Conservation (phyloP, 2,888 invertebrate genomes). For the Phania funesta region DNA sequence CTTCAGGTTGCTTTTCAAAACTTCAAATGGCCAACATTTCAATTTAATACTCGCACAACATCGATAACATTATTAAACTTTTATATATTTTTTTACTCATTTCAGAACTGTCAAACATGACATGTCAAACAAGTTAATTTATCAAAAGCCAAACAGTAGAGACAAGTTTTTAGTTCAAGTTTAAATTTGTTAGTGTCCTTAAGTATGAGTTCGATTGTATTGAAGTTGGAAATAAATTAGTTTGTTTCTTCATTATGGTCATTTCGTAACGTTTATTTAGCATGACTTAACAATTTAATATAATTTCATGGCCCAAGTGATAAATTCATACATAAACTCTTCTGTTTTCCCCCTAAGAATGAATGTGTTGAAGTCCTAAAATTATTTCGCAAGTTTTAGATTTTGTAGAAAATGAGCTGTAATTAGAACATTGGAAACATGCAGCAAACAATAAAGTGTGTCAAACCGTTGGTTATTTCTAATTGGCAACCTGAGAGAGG, state of each 20-base stretch:
- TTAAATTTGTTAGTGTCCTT: slow-evolving; percentile 45
- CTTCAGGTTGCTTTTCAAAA: slow-evolving; percentile 6
- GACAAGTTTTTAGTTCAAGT: slow-evolving; percentile 24
- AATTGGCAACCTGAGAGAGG: no score
- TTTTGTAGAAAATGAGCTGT: not conserved
- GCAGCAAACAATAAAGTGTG: no score
- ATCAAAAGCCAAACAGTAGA: slow-evolving; percentile 25
- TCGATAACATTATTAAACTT: slow-evolving; percentile 27
- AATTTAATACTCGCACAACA: slow-evolving; percentile 22
- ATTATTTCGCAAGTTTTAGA: slow-evolving; percentile 51
- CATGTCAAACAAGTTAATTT: slow-evolving; percentile 61
- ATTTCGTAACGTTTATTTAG: not conserved
- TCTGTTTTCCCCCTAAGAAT: slow-evolving; percentile 1
- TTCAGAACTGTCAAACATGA: slow-evolving; percentile 56
- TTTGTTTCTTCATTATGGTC: slow-evolving; percentile 5
- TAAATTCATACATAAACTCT: slow-evolving; percentile 25
- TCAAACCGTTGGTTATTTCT: no score
- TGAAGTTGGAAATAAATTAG: slow-evolving; percentile 53
- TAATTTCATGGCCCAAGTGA: slow-evolving; percentile 29
- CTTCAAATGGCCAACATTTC: slow-evolving; percentile 45
- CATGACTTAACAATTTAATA: slow-evolving; percentile 56
- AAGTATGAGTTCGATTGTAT: slow-evolving; percentile 22
- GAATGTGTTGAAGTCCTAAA: slow-evolving; percentile 45
- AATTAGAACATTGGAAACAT: not conserved
- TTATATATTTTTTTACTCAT: not conserved